Base-by-base conservation (phyloP, 2,888 invertebrate genomes). In the Lapara coniferarum region DNA sequence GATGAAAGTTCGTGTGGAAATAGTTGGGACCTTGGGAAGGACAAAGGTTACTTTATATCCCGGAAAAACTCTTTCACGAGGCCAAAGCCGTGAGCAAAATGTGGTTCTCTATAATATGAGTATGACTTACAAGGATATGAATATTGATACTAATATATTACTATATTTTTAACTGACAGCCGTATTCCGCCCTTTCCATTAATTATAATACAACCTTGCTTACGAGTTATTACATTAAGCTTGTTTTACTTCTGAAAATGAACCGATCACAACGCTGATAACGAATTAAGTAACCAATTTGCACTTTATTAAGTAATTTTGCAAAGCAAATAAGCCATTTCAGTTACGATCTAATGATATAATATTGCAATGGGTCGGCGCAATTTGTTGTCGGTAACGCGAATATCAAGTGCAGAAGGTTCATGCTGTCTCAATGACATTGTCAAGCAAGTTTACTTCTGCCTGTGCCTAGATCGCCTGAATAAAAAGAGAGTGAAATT, bases 341-440 rank as follows among this genome's bases (percentile, higher is more conserved):
- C 72, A 70, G 73, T 78, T 75, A 73, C 72, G 71, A 73, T 74
- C 78, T 73, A 78, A 77, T 75, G 77, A 73, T 72, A 74, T 71
- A 69, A 69, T 77, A 76, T 77, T 77, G 76, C 73, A 78, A 78
- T 76, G 73, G 66, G 70, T n/a, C 55, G 25, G 52, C 66, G 46
- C 63, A 63, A 63, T 63, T 63, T 63, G 49, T 63, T 49, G 63
- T 63, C 8, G 63, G 19, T 49, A 25, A 37, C 37, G 37, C 37
- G 13, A 13, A n/a, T 44, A 44, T 16, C 7, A 13, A 12, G 63
- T 49, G 19, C 63, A 63, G 63, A 63, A 63, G 49, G 49, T 46
- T 63, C 8, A 37, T 37, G 8, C 37, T 37, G 5, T 37, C 8
- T 7, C 37, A 37, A 37, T 37, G 37, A 2, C 37, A 37, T 37